Percentiles rank a stretch among this genome's conserved stretches.
phyloP scores from a whole-genome alignment of 2,888 invertebrate species.

The Criorhina ranunculi region DNA sequence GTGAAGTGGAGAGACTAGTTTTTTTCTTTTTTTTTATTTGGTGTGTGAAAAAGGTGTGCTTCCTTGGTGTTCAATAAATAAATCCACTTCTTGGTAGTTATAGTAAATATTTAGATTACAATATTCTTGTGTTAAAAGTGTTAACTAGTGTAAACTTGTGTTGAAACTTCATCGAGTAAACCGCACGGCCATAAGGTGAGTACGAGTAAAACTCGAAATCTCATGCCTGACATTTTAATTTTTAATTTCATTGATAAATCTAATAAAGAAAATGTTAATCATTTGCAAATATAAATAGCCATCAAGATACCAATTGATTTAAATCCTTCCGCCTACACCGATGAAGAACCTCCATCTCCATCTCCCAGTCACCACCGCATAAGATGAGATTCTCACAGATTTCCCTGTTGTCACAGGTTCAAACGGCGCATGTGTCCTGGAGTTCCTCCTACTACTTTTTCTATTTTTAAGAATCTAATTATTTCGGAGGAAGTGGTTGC shows the following conservation, averaged over 20 bases:
- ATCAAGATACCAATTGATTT: constrained; percentile 17
- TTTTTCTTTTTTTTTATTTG: not conserved
- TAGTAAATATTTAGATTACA: not conserved
- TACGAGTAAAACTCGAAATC: not conserved
- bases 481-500: constrained; percentile 1
- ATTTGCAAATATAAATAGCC: constrained; percentile 3
- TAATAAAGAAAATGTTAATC: not conserved
- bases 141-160: constrained; percentile 7
- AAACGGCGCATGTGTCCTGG: constrained; percentile 53
- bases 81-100: not conserved
- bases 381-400: constrained; percentile 45
- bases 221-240: not conserved
- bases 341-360: constrained; percentile 15
- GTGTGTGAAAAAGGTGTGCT: not conserved
- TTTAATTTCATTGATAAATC: not conserved
- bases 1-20: not conserved
- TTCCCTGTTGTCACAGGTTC: constrained; percentile 58
- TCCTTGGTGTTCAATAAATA: constrained; percentile 11
- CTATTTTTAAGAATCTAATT: constrained; percentile 1
- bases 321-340: constrained; percentile 35
- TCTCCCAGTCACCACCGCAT: not conserved
- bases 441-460: not conserved
- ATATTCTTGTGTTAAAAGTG: not conserved
- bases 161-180: not conserved
- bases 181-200: constrained; percentile 14